A percentile compares a stretch with the other conserved stretches of the same genome.
Conservation (phyloP, 2,888 invertebrate species). For the Ochropleura leucogaster region DNA sequence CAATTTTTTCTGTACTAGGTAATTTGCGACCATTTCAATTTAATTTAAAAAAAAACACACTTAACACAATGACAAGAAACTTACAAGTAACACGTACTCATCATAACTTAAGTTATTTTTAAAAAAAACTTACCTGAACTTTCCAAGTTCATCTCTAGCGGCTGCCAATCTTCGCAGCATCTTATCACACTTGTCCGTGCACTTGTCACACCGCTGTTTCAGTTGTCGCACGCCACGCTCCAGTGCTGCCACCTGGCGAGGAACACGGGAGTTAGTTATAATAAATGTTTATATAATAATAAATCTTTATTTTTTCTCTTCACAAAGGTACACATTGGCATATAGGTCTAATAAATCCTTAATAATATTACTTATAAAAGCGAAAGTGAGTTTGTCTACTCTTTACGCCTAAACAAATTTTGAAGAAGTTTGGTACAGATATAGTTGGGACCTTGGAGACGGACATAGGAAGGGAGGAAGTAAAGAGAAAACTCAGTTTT, state of each 20-base stretch:
- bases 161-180: conserved; percentile 94
- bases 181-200: conserved; percentile 95
- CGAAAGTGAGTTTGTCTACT: too few species aligned
- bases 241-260: conserved; percentile 92
- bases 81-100: background rate
- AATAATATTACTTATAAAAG: too few species aligned
- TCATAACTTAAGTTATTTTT: background rate
- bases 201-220: conserved; percentile 95
- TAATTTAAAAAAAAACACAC: background rate
- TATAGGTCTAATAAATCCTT: too few species aligned
- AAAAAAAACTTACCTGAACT: conserved; percentile 91
- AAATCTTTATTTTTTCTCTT: too few species aligned
- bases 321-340: too few species aligned
- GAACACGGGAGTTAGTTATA: background rate
- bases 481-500: too few species aligned
- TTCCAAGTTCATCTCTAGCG: conserved; percentile 96
- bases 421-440: too few species aligned
- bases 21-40: background rate
- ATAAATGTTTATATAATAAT: too few species aligned
- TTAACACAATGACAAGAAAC: background rate
- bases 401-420: too few species aligned
- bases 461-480: too few species aligned
- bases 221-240: conserved; percentile 96
- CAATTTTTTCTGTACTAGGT: background rate
- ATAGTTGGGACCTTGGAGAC: too few species aligned